phyloP scores from a whole-genome alignment of 2,113 vertebrate species.

The Plecotus auritus region DNA sequence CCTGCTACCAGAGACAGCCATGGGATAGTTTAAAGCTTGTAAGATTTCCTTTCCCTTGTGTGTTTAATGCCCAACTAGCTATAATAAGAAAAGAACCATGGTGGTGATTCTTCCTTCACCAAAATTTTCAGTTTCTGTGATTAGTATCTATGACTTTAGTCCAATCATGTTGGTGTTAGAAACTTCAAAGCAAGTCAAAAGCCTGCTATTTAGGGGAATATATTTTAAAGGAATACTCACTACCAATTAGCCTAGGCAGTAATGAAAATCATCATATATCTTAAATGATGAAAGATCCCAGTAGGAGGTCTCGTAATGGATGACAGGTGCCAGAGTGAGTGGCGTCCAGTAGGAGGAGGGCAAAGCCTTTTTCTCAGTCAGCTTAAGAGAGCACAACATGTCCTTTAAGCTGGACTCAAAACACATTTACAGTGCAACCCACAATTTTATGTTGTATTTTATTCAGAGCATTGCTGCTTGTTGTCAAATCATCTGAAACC shows the following conservation, averaged over 20 bases:
- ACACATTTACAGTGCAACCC: constrained; percentile 12
- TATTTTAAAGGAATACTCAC: constrained; percentile 80
- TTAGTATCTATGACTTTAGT: constrained; percentile 72
- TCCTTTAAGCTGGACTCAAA: constrained; percentile 47
- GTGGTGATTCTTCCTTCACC: constrained; percentile 46
- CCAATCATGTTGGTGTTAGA: constrained; percentile 57
- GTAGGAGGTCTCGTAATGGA: constrained; percentile 89
- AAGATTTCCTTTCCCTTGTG: constrained; percentile 34
- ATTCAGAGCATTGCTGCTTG: background rate
- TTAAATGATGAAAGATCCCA: constrained; percentile 89
- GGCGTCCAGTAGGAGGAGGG: constrained; percentile 66
- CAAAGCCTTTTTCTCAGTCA: constrained; percentile 50
- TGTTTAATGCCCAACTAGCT: constrained; percentile 39
- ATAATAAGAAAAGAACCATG: constrained; percentile 48
- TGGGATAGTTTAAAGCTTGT: background rate
- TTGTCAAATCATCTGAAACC: constrained; percentile 8
- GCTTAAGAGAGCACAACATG: constrained; percentile 28
- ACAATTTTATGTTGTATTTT: constrained; percentile 36
- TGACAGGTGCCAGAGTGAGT: constrained; percentile 89
- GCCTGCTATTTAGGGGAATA: constrained; percentile 68
- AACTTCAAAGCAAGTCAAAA: constrained; percentile 68
- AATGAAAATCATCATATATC: constrained; percentile 89
- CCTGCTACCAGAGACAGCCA: background rate
- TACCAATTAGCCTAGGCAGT: constrained; percentile 86
- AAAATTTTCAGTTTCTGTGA: constrained; percentile 61